These are phyloP conservation scores for Cephus spinipes DNA, from an alignment of 2,888 invertebrate genomes.

Conservation along the genomic window DNA sequence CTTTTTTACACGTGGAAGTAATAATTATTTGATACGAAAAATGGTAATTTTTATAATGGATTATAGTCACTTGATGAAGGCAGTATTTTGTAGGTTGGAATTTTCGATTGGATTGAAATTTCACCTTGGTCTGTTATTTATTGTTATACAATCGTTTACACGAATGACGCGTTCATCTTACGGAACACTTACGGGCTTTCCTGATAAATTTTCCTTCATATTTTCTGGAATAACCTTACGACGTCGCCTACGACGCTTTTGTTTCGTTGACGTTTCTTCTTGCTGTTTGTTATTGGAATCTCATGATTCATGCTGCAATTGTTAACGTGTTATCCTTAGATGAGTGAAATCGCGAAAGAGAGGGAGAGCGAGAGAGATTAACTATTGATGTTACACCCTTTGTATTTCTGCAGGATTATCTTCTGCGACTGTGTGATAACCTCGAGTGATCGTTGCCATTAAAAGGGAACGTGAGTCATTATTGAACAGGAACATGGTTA, in stretches of 20 bases:
- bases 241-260: no score
- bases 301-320: background rate
- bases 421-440: background rate
- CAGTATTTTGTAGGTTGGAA: background rate
- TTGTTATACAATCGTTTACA: slow-evolving; percentile 53
- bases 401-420: background rate
- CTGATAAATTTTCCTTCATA: slow-evolving; percentile 40
- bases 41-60: background rate
- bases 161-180: slow-evolving; percentile 42
- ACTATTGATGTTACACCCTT: background rate
- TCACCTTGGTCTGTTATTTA: slow-evolving; percentile 46
- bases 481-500: background rate
- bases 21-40: background rate
- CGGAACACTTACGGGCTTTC: slow-evolving; percentile 33
- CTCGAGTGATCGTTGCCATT: background rate
- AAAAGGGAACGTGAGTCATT: background rate
- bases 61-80: background rate
- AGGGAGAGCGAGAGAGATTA: background rate
- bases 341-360: background rate
- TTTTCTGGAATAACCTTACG: slow-evolving; percentile 25
- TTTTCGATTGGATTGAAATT: slow-evolving; percentile 31
- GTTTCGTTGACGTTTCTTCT: background rate
- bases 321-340: background rate
- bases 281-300: background rate
- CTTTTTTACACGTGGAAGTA: background rate